Evolutionary conservation across 1,140 invertebrate genomes (phyloP).

Genomic region (Leptinotarsa defecta): DNA sequence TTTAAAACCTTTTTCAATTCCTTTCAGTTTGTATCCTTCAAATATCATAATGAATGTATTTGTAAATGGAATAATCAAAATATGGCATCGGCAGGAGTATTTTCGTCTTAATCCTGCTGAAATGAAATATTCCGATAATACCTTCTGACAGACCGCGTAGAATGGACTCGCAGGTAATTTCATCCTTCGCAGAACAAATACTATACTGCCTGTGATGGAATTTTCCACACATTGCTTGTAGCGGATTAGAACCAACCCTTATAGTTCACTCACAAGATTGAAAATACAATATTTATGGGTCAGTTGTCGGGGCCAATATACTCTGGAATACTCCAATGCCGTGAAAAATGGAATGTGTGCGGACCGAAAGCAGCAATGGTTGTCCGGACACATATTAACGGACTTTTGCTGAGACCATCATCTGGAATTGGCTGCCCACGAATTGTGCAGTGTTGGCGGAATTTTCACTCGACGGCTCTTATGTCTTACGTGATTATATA

Average conservation of each 20-base stretch:
- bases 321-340: constrained; percentile 6
- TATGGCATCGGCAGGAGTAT: too few relatives aligned
- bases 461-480: background rate
- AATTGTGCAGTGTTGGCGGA: background rate
- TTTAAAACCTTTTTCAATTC: too few relatives aligned
- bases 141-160: too few relatives aligned
- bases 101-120: too few relatives aligned
- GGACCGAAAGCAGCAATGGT: background rate
- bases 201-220: too few relatives aligned
- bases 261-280: constrained; percentile 13
- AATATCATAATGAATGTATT: too few relatives aligned
- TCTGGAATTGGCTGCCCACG: background rate
- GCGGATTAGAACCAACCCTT: constrained; percentile 5
- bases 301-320: constrained; percentile 22
- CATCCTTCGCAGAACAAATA: too few relatives aligned
- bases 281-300: constrained; percentile 24
- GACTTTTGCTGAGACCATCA: constrained; percentile 1
- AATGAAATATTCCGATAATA: too few relatives aligned
- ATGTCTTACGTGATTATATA: too few relatives aligned
- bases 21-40: too few relatives aligned
- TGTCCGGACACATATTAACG: background rate
- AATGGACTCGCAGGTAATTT: too few relatives aligned
- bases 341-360: constrained; percentile 12
- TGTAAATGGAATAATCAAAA: too few relatives aligned
- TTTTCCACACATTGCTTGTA: background rate